Base-by-base conservation (phyloP, 2,888 invertebrate genomes). In the Clusia tigrina region DNA sequence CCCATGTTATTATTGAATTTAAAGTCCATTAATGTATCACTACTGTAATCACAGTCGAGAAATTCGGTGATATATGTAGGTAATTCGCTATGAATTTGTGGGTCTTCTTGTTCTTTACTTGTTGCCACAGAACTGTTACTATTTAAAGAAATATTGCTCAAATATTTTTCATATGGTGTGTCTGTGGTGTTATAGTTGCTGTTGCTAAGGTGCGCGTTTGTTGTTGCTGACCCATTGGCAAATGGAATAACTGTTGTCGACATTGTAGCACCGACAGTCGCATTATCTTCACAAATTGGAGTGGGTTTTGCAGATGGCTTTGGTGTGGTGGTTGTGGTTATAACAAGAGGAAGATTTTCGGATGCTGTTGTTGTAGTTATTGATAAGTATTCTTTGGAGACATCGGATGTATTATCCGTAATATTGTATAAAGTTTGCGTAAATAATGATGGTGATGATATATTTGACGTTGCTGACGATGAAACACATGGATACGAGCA, bases 161-260 rank as follows among this genome's bases (percentile, higher is more conserved):
- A 72, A 60, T 80, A 79, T 42, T 79, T 77, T 18, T 64, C 58
- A 60, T 72, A 76, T 58, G 71, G 67, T 46, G 68, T 68, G 58
- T 71, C 58, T 63, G 67, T 48, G 42, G 2, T 18, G 55, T 23
- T 20, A 58, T 6, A 1, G 26, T 23, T 51, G 38, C 53, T 54
- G 20, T 54, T 56, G 25, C 59, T 65, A 5, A 32, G 20, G 55
- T 48, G 48, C 48, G n/a, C n/a, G n/a, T n/a, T 32, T 18, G 22
- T n/a, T 54, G 42, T 37, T 38, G 60, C 22, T 54, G 62, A n/a
- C n/a, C n/a, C n/a, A n/a, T n/a, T n/a, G n/a, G n/a, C n/a, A n/a
- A n/a, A n/a, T n/a, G n/a, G n/a, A n/a, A n/a, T 38, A 22, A 25
- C 37, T 54, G 63, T 25, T n/a, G 12, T 23, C 37, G 18, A 23